Evolutionary conservation across 1,140 invertebrate genomes (phyloP).

Genomic region (Parasteatoda tepidariorum): DNA sequence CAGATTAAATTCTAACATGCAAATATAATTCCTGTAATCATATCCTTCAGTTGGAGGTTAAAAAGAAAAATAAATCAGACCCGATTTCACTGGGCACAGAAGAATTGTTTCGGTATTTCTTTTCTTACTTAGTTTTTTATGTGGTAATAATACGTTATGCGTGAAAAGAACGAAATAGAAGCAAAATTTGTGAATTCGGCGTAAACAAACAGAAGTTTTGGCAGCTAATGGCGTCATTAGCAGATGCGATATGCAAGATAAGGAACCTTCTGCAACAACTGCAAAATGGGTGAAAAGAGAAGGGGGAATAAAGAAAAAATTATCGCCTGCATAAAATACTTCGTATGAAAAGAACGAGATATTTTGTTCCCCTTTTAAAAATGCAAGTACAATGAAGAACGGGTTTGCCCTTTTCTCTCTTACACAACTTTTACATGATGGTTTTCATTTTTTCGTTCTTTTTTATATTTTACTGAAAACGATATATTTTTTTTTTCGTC

Average conservation of each 20-base stretch:
- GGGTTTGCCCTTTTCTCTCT: neutral
- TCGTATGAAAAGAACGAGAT: constrained; percentile 17
- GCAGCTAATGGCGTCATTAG: constrained; percentile 38
- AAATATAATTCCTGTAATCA: neutral
- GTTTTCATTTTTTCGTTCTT: constrained; percentile 1
- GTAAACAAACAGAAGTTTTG: neutral
- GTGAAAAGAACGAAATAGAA: neutral
- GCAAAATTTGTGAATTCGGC: neutral
- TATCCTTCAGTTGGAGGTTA: neutral
- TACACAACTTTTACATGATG: constrained; percentile 12
- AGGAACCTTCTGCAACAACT: constrained; percentile 7
- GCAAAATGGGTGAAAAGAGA: constrained; percentile 3
- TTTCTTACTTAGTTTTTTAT: neutral
- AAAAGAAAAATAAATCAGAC: neutral
- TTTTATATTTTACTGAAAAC: neutral
- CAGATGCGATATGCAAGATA: constrained; percentile 41
- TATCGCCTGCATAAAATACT: neutral
- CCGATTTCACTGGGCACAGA: neutral
- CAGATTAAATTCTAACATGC: neutral
- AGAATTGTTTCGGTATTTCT: neutral
- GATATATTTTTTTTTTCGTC: constrained; percentile 1
- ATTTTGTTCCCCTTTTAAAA: constrained; percentile 31
- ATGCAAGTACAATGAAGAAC: constrained; percentile 22
- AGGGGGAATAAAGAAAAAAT: constrained; percentile 19
- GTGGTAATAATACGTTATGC: neutral